Conservation (phyloP, 2,797 vertebrate species). For the Pachyuromys duprasi region DNA sequence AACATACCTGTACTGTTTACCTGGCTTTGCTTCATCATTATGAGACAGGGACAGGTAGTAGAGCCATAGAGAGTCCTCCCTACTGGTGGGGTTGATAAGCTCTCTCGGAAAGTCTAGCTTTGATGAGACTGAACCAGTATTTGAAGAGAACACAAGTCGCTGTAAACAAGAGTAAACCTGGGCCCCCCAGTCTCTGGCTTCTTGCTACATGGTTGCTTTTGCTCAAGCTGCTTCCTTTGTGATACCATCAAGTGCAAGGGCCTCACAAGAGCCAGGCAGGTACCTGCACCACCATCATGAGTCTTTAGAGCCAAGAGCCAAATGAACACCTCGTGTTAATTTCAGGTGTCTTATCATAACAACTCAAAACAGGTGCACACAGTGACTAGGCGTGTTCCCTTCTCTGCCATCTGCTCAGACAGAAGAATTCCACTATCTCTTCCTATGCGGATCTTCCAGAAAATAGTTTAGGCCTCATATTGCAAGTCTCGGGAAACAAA, state of each 20-base stretch:
- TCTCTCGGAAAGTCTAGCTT: neutral
- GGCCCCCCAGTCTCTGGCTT: neutral
- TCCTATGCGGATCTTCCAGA: neutral
- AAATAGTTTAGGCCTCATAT: constrained; percentile 6
- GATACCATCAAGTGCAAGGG: neutral
- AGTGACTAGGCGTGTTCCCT: neutral
- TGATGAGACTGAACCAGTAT: neutral
- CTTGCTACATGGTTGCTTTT: neutral
- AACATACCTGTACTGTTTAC: too few relatives aligned
- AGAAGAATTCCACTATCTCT: neutral
- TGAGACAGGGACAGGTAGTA: neutral
- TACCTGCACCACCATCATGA: neutral
- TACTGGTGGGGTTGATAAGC: neutral
- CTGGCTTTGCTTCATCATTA: neutral
- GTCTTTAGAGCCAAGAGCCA: neutral
- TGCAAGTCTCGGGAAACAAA: neutral
- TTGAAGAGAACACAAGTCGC: neutral
- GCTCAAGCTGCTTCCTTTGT: neutral
- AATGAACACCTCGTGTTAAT: neutral
- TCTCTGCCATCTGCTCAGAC: neutral
- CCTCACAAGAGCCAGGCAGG: neutral
- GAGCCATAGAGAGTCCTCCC: neutral
- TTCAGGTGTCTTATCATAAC: neutral
- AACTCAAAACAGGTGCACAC: neutral
- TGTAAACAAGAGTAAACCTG: neutral